Base-by-base conservation (phyloP, 2,888 invertebrate species). In the Antheraea yamamai region DNA sequence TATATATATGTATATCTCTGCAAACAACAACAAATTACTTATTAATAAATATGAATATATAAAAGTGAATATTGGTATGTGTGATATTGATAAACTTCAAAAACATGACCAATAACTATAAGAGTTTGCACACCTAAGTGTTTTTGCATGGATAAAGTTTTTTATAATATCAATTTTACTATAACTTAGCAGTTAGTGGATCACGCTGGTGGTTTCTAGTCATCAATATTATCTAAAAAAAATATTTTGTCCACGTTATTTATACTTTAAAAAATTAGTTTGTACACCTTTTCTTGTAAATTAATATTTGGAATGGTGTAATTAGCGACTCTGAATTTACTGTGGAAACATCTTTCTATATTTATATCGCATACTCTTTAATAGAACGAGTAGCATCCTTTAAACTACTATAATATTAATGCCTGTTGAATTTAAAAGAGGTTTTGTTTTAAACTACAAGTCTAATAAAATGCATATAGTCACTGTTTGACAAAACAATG, bases 391-490 rank as follows among this genome's bases (percentile, higher is more conserved):
- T 58, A n/a, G 7, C 7, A n/a, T 23, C 10, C 23, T 61, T n/a
- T n/a, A 61, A 61, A 23, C 64, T 30, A 66, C 23, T 26, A 16
- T 26, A 64, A n/a, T n/a, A n/a, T n/a, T 61, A 58, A 66, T 30
- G 6, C 16, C 20, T 16, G 16, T 30, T 66, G 7, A 66, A 66
- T 30, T 66, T 30, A 14, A 16, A 16, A 16, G 3, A 30, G 14
- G 4, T 30, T 30, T 30, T 30, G 18, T 30, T 30, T 26, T 4
- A 26, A 26, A 30, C 26, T 30, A 66, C 64, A 66, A 26, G 16
- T 66, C 64, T 30, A 66, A 30, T 66, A 66, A 66, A 66, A 66
- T 30, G 16, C 64, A 66, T 66, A 30, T 6, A 30, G 64, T 66
- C 64, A 66, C 26, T 66, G 14, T 26, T 66, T 66, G 64, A 8